A percentile compares a stretch with the other conserved stretches of the same genome.
These are phyloP conservation scores for Sinocyclocheilus anshuiensis DNA, from an alignment of 2,113 vertebrate species.

Conservation along the genomic window DNA sequence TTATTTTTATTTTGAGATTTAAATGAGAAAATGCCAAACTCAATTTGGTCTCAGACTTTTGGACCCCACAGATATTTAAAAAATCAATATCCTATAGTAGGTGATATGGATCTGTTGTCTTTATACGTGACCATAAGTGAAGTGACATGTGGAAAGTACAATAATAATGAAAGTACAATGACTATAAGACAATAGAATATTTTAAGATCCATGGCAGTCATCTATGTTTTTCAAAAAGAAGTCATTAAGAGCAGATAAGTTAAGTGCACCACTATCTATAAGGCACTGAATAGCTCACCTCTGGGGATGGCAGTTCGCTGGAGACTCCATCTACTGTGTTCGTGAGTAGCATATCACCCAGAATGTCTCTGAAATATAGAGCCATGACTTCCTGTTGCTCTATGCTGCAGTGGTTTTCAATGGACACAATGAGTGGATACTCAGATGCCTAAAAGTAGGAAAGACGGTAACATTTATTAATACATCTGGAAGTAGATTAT, in stretches of 20 bases:
- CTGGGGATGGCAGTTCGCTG: constrained; percentile 83
- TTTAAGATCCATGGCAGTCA: background rate
- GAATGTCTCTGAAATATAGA: constrained; percentile 78
- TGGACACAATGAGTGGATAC: constrained; percentile 87
- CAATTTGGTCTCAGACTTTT: background rate
- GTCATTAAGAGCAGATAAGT: constrained; percentile 9
- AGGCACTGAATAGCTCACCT: constrained; percentile 73
- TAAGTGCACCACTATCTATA: background rate
- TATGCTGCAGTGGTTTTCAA: constrained; percentile 91
- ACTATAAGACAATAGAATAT: background rate
- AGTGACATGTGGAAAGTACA: no score
- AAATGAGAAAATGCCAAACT: background rate
- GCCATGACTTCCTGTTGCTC: constrained; percentile 87
- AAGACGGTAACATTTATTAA: background rate
- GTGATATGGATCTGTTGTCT: background rate
- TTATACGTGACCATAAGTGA: background rate
- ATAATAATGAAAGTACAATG: background rate
- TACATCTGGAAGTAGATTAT: background rate
- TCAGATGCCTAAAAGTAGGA: constrained; percentile 76
- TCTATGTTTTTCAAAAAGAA: constrained; percentile 3
- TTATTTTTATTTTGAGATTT: background rate
- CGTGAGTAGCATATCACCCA: constrained; percentile 82
- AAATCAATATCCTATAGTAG: background rate
- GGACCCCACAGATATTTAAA: background rate
- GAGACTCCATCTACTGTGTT: constrained; percentile 70